Evolutionary conservation across 2,797 vertebrate species (phyloP), one percentile per base, ranked within the genome.

Genomic region (Paguma larvata): DNA sequence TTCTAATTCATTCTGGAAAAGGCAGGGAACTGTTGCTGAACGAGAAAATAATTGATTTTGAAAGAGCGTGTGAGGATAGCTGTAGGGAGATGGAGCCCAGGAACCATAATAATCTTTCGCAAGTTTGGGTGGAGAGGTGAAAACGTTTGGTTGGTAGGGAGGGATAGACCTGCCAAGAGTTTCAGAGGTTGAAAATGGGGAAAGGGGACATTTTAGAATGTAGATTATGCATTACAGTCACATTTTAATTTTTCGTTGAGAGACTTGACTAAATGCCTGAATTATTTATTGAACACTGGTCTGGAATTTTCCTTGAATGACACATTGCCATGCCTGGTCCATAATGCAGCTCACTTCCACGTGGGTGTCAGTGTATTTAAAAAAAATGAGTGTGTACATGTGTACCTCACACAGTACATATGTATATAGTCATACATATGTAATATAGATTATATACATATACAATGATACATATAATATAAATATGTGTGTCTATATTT

Each of bases 161-260:
- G 46, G 41, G 6, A 13, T 34, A 23, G 70, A 18, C 51, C 23
- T 80, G 63, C 41, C 27, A 56, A 18, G 18, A 27, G 48, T 63
- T 94, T 77, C 59, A 59, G 34, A 72, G 75, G 89, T 91, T 85
- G 56, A 93, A 93, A 79, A 77, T 73, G 32, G 18, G 19, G 38
- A 51, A 89, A 95, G 83, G 23, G 25, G 56, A n/a, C 32, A 79
- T 89, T 95, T 91, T 62, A 78, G 77, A 79, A 30, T 75, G 15
- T 75, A 48, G 27, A 72, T 95, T 65, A 10, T 25, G 12, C n/a
- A n/a, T 78, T 53, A 67, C 0, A 70, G 9, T 85, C 62, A 62
- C 34, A 62, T 79, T 87, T 90, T 44, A 70, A 15, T 67, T 38
- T 82, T 72, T 65, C 48, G 11, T 72, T 62, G 14, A 87, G 41